These are phyloP conservation scores for Helicoverpa assulta DNA, from an alignment of 2,888 invertebrate species.

Conservation along the genomic window DNA sequence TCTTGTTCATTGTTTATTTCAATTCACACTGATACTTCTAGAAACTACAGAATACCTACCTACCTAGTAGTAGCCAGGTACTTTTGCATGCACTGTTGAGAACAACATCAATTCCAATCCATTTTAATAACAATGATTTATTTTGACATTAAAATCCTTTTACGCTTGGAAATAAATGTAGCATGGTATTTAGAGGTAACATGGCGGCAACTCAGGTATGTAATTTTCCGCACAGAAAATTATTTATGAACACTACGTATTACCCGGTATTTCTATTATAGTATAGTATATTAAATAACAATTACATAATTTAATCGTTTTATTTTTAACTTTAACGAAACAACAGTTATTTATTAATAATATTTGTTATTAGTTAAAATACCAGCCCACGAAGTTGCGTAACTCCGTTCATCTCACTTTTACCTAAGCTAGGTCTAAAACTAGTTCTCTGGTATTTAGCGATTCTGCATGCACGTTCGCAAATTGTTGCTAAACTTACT, in stretches of 20 bases:
- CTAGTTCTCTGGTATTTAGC: constrained; percentile 44
- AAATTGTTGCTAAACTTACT: constrained; percentile 31
- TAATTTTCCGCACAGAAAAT: too few species aligned
- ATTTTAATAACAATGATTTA: background rate
- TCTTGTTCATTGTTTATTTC: background rate
- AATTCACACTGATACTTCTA: background rate
- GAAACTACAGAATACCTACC: background rate
- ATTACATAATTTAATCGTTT: background rate
- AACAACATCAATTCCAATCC: too few species aligned
- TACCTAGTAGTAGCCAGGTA: background rate
- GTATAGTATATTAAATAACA: too few species aligned
- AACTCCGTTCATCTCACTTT: constrained; percentile 43
- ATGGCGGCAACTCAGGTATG: too few species aligned
- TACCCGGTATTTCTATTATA: background rate
- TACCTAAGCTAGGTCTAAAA: constrained; percentile 32
- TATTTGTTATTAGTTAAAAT: constrained; percentile 10
- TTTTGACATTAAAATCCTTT: background rate
- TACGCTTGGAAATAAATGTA: too few species aligned
- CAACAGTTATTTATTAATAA: background rate
- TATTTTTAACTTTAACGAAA: constrained; percentile 18
- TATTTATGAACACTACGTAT: too few species aligned
- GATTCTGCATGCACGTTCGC: constrained; percentile 35
- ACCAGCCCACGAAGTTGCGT: constrained; percentile 23
- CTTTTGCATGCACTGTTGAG: too few species aligned
- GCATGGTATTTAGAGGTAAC: too few species aligned